A percentile compares a stretch with the other conserved stretches of the same genome.
Evolutionary conservation across 1,140 invertebrate genomes (phyloP).

Genomic region (Drosophila oshimai): DNA sequence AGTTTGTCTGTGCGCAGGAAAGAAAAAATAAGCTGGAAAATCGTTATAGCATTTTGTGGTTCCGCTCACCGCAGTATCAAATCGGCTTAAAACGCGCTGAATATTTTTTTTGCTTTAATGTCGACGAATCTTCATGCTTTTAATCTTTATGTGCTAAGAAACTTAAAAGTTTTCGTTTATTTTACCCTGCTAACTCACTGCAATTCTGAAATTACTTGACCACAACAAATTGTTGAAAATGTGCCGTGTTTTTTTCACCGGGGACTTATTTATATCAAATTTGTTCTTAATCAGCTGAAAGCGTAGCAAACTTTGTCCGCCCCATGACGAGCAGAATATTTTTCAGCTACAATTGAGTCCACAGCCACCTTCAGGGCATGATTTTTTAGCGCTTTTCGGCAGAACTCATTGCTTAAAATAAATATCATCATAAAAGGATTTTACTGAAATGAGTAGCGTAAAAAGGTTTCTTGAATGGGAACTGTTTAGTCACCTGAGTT

Average conservation of each 20-base stretch:
- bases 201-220: conserved; percentile 66
- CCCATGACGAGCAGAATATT: conserved; percentile 23
- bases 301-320: conserved; percentile 27
- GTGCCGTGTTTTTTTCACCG: conserved; percentile 57
- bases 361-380: background rate
- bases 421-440: background rate
- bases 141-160: conserved; percentile 59
- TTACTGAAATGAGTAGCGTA: background rate
- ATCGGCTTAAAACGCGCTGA: conserved; percentile 59
- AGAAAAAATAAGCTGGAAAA: conserved; percentile 51
- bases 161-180: conserved; percentile 62
- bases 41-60: conserved; percentile 66
- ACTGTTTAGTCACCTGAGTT: conserved; percentile 1
- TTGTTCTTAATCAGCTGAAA: conserved; percentile 46
- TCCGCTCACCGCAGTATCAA: conserved; percentile 41
- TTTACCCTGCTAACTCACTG: conserved; percentile 23
- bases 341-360: conserved; percentile 16
- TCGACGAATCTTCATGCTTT: conserved; percentile 49
- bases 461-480: background rate
- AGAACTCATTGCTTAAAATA: background rate
- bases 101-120: conserved; percentile 65
- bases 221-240: conserved; percentile 68
- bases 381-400: background rate
- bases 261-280: conserved; percentile 47
- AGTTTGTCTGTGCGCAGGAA: conserved; percentile 12